Base-by-base conservation (phyloP, 2,797 vertebrate species). In the Philypnodon macrostomus region DNA sequence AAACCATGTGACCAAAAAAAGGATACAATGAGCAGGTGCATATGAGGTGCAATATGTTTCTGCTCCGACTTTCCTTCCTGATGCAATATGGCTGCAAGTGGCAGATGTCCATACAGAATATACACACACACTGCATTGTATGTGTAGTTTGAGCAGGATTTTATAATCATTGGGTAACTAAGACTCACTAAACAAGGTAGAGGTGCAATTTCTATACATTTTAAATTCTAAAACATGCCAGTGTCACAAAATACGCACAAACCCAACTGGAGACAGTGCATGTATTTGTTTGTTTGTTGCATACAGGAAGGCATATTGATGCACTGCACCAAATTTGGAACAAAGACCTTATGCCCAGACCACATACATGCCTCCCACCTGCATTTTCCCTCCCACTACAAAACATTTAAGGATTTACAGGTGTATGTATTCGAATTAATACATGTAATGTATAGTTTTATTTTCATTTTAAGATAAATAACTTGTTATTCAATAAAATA, bases 251-350 rank as follows among this genome's bases (percentile, higher is more conserved):
- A 11, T 16, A 27, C 10, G 24, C 8, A 12, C 39, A 42, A 27
- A 27, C 2, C 60, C 36, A 53, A 32, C 37, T 46, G 29, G 41
- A 16, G 8, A 39, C 18, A 29, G n/a, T 47, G 53, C 40, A 32
- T 34, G 15, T 39, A 27, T 52, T 29, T 55, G 38, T 48, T 36
- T 63, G 56, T 63, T 41, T 66, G 52, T 18, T 75, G 53, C 66
- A 58, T 63, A 69, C 61, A 75, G 73, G 50, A 67, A 71, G 61
- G 62, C 58, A 75, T 73, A 70, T 78, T 86, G 80, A 83, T 82
- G 77, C 83, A 87, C 85, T 95, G 93, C 89, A 89, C 41, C 90
- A 94, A 84, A 83, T 89, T 8, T 88, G 81, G 74, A 91, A 93
- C 84, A 86, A 91, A 87, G 90, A 81, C 72, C 85, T 81, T 92